These are phyloP conservation scores for Acleris literana DNA, from an alignment of 2,888 invertebrate species.

Conservation along the genomic window DNA sequence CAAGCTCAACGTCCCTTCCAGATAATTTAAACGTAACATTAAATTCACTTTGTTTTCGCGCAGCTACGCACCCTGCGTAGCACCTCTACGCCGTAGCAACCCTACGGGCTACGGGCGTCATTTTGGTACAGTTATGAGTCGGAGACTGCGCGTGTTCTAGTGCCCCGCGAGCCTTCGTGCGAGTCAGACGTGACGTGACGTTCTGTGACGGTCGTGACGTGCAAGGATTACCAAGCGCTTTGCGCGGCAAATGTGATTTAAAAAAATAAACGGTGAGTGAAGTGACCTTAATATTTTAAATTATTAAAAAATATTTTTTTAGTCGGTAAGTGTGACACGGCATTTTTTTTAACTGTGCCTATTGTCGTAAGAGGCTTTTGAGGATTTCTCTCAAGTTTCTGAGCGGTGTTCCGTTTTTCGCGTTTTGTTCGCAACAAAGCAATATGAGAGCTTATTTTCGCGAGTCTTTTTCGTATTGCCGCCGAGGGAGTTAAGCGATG, in stretches of 20 bases:
- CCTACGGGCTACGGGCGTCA: conserved; percentile 43
- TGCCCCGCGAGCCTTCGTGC: conserved; percentile 57
- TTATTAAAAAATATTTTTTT: conserved; percentile 17
- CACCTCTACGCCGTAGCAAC: conserved; percentile 38
- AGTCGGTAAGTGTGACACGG: conserved; percentile 5
- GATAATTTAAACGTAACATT: conserved; percentile 35
- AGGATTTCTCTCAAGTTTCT: conserved; percentile 18
- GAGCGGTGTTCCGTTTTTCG: conserved; percentile 10
- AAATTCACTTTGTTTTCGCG: conserved; percentile 31
- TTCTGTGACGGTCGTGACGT: conserved; percentile 38
- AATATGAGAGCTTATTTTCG: conserved; percentile 17
- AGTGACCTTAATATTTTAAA: conserved; percentile 42
- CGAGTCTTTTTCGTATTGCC: conserved; percentile 8
- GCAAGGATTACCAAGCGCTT: conserved; percentile 40
- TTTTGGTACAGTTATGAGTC: conserved; percentile 58
- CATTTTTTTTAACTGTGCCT: conserved; percentile 1
- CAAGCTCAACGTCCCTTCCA: conserved; percentile 20
- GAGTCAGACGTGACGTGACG: conserved; percentile 50
- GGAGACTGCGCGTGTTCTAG: conserved; percentile 78
- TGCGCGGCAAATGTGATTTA: conserved; percentile 62
- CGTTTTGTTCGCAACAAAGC: conserved; percentile 21
- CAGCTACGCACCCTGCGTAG: conserved; percentile 32
- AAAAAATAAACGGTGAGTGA: conserved; percentile 60
- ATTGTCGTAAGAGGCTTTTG: conserved; percentile 21
- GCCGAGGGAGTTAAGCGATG: conserved; percentile 14